Conservation (phyloP, 35 echinoderm and acorn worm species). For the Holothuria glaberrima region DNA sequence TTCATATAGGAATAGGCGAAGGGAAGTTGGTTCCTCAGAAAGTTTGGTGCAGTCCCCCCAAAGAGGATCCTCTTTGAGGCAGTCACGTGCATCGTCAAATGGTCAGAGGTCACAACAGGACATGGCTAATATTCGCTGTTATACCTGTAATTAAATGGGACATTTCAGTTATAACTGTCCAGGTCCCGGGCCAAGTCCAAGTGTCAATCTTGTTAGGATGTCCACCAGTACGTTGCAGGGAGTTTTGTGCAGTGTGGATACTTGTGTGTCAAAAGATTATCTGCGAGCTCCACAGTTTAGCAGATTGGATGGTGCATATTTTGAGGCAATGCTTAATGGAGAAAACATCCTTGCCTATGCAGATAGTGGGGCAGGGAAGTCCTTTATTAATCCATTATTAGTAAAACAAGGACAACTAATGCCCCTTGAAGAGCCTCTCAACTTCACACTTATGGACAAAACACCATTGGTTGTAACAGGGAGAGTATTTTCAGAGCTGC, state of each 20-base stretch:
- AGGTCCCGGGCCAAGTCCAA: not conserved
- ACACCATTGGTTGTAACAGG: not conserved
- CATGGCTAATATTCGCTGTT: constrained; percentile 8
- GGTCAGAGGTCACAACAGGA: not conserved
- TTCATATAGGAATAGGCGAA: not conserved
- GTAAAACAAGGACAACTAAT: not conserved
- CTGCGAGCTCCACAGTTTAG: not conserved
- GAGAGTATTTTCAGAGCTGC: not conserved
- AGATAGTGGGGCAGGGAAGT: constrained; percentile 8
- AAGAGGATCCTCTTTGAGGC: not conserved
- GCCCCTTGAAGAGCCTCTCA: not conserved
- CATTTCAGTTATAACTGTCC: constrained; percentile 31
- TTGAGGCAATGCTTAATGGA: not conserved
- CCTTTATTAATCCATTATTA: not conserved
- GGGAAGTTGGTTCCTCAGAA: not conserved
- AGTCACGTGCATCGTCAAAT: not conserved
- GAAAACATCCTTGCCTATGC: not conserved
- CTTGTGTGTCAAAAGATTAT: not conserved
- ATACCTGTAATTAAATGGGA: not conserved
- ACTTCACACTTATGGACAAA: not conserved
- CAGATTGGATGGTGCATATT: not conserved
- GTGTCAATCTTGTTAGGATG: constrained; percentile 24
- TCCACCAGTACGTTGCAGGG: not conserved
- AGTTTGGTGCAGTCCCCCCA: not conserved
- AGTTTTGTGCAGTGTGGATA: not conserved